These are phyloP conservation scores for Synanthedon andrenaeformis DNA, from an alignment of 2,888 invertebrate genomes.

Conservation along the genomic window DNA sequence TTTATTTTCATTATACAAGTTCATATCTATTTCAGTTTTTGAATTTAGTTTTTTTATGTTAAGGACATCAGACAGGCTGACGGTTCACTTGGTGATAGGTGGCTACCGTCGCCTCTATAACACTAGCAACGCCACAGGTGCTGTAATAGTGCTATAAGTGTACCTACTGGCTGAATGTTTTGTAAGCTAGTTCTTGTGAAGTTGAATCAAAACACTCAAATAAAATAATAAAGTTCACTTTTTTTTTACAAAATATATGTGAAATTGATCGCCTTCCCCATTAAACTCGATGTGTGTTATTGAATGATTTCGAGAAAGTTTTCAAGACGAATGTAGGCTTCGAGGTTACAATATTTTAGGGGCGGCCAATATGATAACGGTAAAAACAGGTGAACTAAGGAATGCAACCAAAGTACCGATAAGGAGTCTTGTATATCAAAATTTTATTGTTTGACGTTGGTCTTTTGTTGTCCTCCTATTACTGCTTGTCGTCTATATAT, in stretches of 20 bases:
- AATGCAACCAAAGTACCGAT: background rate
- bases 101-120: too few relatives aligned
- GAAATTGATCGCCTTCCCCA: background rate
- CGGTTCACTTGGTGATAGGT: too few relatives aligned
- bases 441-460: background rate
- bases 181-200: background rate
- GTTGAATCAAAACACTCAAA: background rate
- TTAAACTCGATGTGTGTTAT: background rate
- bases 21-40: too few relatives aligned
- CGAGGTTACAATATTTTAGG: slow-evolving; percentile 57
- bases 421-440: background rate
- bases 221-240: background rate
- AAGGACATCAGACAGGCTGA: too few relatives aligned
- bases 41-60: too few relatives aligned
- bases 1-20: too few relatives aligned
- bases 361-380: slow-evolving; percentile 41
- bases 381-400: slow-evolving; percentile 23
- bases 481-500: too few relatives aligned
- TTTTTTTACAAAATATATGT: background rate
- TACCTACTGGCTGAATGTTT: background rate
- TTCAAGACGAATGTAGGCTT: slow-evolving; percentile 47
- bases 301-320: slow-evolving; percentile 33
- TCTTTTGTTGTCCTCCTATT: too few relatives aligned
- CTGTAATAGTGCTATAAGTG: too few relatives aligned
- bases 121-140: too few relatives aligned